phyloP scores from a whole-genome alignment of 30 jellyfish, hydroid and myxozoan species.

The Nemopilema nomurai region DNA sequence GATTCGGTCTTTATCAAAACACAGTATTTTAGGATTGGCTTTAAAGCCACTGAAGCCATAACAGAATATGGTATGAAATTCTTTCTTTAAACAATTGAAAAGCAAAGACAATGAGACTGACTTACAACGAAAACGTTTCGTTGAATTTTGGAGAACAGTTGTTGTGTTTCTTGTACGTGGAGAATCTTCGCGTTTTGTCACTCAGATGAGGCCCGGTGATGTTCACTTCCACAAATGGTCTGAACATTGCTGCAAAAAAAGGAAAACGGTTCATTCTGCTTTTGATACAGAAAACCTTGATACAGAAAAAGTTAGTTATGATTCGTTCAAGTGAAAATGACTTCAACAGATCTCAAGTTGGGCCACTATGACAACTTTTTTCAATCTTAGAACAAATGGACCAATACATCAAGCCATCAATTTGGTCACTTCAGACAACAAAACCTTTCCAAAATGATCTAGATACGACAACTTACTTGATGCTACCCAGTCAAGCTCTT shows the following conservation, averaged over 20 bases:
- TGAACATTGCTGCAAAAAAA: constrained; percentile 73
- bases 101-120: neutral
- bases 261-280: neutral
- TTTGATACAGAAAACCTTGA: no score
- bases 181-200: constrained; percentile 79
- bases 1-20: no score
- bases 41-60: neutral
- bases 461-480: constrained; percentile 56
- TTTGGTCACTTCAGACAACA: no score
- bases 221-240: constrained; percentile 88
- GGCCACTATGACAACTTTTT: no score
- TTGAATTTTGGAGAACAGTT: constrained; percentile 86
- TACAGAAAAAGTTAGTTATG: no score
- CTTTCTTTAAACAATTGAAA: neutral
- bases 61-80: neutral
- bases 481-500: constrained; percentile 78
- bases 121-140: constrained; percentile 89
- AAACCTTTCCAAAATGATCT: neutral
- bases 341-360: no score
- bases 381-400: no score
- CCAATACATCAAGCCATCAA: no score
- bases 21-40: no score
- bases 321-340: no score
- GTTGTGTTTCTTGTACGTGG: constrained; percentile 80
- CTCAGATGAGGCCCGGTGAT: constrained; percentile 92